Base-by-base conservation (phyloP, 2,888 invertebrate genomes). In the Himalopsyche japonica region DNA sequence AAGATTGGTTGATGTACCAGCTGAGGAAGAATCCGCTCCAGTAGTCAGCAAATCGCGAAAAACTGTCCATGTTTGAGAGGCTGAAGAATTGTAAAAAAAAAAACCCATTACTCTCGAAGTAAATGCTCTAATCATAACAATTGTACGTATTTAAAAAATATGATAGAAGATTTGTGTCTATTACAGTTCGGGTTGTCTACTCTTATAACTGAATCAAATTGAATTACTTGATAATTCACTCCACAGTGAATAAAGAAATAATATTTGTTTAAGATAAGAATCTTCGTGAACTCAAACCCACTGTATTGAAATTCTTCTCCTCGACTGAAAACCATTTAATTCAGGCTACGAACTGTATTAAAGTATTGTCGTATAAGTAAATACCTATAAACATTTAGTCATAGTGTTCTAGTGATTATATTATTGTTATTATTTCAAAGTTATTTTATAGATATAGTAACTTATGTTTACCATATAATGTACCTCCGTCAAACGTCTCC, bases 1-100 rank as follows among this genome's bases (percentile, higher is more conserved):
- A 88, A 92, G 94, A 90, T 91, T 94, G n/a, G 93, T 94, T 12
- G 94, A 94, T 87, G 91, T 90, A 0, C 84, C 90, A 0, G 88
- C 90, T 0, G 92, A 93, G 34, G 93, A 92, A 3, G 93, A 93
- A 47, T 85, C 86, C n/a, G 81, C 83, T 10, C 89, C 90, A 32
- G 90, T 92, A 87, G 91, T 92, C 89, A 90, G 90, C 87, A 92
- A 92, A 89, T 91, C 91, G 49, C 90, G 92, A 86, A 93, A 93
- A 90, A 92, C 90, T 81, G 92, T 93, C 85, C 91, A 92, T 90
- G 93, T 92, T 82, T 93, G 90, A 90, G 88, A 43, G 30, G 8
- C 34, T 30, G 48, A 57, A 32, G 4, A 15, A 43, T 43, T 43
- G 43, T 15, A 15, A 32, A n/a, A n/a, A n/a, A n/a, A n/a, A n/a